Evolutionary conservation across 1,140 invertebrate genomes (phyloP).

Genomic region (Drosophila rufa): DNA sequence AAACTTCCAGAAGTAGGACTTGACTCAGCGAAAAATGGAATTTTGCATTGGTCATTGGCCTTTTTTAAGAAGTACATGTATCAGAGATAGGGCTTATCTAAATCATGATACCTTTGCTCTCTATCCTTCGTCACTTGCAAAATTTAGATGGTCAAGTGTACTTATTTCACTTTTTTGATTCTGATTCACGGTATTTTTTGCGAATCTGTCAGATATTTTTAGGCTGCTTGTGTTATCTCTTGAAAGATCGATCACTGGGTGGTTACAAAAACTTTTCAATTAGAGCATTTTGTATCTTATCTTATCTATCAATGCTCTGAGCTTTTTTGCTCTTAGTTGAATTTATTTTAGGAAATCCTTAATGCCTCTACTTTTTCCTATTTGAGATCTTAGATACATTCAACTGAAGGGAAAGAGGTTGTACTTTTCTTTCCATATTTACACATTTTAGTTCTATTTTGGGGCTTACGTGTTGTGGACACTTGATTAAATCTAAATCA

Average conservation of each 20-base stretch:
- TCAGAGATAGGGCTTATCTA: conserved; percentile 19
- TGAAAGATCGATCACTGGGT: conserved; percentile 11
- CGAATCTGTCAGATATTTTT: conserved; percentile 7
- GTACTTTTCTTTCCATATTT: background rate
- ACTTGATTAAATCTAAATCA: background rate
- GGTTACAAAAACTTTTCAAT: conserved; percentile 22
- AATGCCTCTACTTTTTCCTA: no score
- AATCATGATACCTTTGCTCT: conserved; percentile 31
- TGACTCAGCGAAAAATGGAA: conserved; percentile 12
- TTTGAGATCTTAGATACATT: background rate
- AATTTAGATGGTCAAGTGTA: background rate
- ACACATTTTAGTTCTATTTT: background rate
- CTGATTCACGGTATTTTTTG: conserved; percentile 26
- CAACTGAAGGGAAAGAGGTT: background rate
- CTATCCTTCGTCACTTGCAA: conserved; percentile 11
- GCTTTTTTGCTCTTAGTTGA: background rate
- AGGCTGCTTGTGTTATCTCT: background rate
- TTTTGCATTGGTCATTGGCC: conserved; percentile 46
- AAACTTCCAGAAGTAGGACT: conserved; percentile 29
- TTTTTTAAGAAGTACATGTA: conserved; percentile 7
- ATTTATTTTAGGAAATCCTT: background rate
- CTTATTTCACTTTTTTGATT: background rate
- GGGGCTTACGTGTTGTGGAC: background rate
- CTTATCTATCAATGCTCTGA: conserved; percentile 13
- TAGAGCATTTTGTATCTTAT: conserved; percentile 8